Base-by-base conservation (phyloP, 2,797 vertebrate species). In the Phrynocephalus vlangalii region DNA sequence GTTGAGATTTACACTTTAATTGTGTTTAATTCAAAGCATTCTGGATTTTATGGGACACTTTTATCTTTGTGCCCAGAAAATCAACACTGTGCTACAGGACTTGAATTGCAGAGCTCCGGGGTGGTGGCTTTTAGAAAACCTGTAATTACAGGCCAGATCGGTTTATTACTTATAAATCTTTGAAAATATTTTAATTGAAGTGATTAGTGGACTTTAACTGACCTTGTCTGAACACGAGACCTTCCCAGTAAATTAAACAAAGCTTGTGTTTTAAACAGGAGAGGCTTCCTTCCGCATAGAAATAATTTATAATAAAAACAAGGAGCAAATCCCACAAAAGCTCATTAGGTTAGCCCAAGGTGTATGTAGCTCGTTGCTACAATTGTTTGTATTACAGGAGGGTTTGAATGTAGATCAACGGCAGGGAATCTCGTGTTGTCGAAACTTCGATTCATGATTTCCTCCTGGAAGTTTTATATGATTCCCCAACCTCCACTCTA, bases 1-100 rank as follows among this genome's bases (percentile, higher is more conserved):
- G 91, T 91, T 95, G 86, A 94, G 95, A 96, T 97, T 96, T 96
- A 96, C 92, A 88, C 92, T 93, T 91, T 93, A 95, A 96, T 96
- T 95, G 96, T 94, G 92, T 95, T 94, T 95, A 81, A 88, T 88
- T 94, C 78, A 83, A n/a, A 63, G 92, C 87, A 91, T 91, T 93
- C 92, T 91, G 84, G 26, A 94, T 94, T 94, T 88, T 90, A 11
- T 67, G 76, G 89, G 94, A 88, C 87, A 94, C 85, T 92, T 95
- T 91, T 95, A 92, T 95, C 95, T 95, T n/a, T 87, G 93, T 93
- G 86, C 88, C 77, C 68, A 92, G 94, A 95, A 93, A 95, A 92
- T 75, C 94, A 95, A 81, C 91, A 86, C 82, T 16, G n/a, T 85
- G 87, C 90, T 85, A 2, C 93, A 75, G 86, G 92, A 91, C 90